A percentile compares a stretch with the other conserved stretches of the same genome.
Conservation (phyloP, 2,113 vertebrate genomes). For the Microtus pennsylvanicus region DNA sequence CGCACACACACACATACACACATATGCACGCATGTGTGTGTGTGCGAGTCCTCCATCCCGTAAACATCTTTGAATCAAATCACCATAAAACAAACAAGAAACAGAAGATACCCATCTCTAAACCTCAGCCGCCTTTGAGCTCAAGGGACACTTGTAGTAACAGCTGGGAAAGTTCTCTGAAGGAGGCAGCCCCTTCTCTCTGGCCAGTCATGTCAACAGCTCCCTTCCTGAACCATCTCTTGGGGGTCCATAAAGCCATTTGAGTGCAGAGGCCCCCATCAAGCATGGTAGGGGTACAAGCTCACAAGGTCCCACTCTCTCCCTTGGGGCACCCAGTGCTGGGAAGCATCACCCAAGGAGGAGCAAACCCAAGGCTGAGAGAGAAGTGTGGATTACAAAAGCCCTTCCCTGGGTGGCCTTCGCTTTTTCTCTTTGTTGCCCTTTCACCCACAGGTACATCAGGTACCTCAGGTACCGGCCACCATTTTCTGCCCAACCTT, state of each 20-base stretch:
- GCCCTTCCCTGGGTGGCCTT: neutral
- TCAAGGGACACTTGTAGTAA: neutral
- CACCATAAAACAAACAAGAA: slow-evolving; percentile 71
- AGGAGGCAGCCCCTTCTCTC: neutral
- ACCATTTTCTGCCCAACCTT: neutral
- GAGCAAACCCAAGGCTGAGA: neutral
- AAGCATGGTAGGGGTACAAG: neutral
- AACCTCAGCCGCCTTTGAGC: slow-evolving; percentile 23
- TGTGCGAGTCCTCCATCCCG: slow-evolving; percentile 43
- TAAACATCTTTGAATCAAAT: slow-evolving; percentile 73
- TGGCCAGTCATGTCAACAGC: neutral
- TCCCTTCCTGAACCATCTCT: neutral
- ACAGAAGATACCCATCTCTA: slow-evolving; percentile 61
- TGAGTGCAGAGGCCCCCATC: neutral
- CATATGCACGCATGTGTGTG: neutral
- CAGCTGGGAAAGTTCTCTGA: neutral
- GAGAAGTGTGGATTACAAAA: neutral
- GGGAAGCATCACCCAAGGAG: neutral
- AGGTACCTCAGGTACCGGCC: neutral
- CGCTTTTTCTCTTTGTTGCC: neutral
- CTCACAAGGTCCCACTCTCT: neutral
- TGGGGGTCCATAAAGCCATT: neutral
- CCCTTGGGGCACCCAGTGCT: neutral
- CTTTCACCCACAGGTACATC: fast-evolving
- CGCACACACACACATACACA: neutral